A percentile compares a stretch with the other conserved stretches of the same genome.
Conservation (phyloP, 2,888 invertebrate species). For the Scrobipalpa costella region DNA sequence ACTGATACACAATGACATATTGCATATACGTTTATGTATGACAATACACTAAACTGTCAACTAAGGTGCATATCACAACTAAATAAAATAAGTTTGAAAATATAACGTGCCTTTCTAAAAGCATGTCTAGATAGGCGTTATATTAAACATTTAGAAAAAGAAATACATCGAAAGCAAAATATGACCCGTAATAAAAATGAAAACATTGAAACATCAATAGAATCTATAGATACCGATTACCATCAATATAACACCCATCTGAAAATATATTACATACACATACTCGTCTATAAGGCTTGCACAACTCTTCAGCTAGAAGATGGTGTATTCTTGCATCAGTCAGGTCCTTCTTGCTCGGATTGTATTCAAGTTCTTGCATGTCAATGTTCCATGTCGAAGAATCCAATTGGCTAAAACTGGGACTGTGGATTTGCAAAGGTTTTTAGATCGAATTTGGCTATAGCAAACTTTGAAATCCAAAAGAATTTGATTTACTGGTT, state of each 20-base stretch:
- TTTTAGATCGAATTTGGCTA: constrained; percentile 6
- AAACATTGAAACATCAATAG: constrained; percentile 2
- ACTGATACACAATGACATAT: no score
- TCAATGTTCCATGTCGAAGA: constrained; percentile 94
- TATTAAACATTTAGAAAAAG: constrained; percentile 4
- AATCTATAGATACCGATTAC: constrained; percentile 5
- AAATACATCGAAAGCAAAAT: constrained; percentile 16
- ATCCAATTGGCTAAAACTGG: constrained; percentile 92
- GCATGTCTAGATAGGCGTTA: constrained; percentile 23
- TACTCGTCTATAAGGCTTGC: constrained; percentile 93
- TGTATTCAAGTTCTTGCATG: constrained; percentile 95
- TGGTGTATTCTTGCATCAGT: constrained; percentile 97
- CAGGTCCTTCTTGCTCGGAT: constrained; percentile 94
- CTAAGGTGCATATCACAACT: no score
- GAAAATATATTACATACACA: constrained; percentile 53
- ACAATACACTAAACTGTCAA: no score
- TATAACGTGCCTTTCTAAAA: background rate
- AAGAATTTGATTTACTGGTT: no score
- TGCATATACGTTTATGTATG: no score
- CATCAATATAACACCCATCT: constrained; percentile 29
- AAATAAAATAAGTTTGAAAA: no score
- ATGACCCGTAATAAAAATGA: background rate
- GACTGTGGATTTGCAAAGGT: constrained; percentile 75
- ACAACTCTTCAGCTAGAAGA: constrained; percentile 92
- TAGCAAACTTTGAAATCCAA: no score